Base-by-base conservation (phyloP, 2,888 invertebrate genomes). In the Parochlus steinenii region DNA sequence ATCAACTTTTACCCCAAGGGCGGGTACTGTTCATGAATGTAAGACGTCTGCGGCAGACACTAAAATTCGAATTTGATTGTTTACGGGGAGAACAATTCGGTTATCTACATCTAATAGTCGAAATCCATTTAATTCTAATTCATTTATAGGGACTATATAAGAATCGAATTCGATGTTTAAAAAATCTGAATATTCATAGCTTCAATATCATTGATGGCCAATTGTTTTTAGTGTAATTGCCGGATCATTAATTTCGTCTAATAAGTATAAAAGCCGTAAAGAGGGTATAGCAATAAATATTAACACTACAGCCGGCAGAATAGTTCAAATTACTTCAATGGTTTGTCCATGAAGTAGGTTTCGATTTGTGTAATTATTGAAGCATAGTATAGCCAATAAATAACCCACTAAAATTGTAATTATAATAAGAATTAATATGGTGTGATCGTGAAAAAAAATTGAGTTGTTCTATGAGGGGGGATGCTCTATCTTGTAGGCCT, bases 201-300 rank as follows among this genome's bases (percentile, higher is more conserved):
- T 64, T 69, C 70, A 71, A 41, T 69, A 71, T 65, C 71, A 73
- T 65, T 71, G 71, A 50, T 71, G 70, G 0, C 71, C 71, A 55
- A 71, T 68, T 18, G 64, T 55, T 60, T 74, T 73, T 54, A 74
- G 47, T 0, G 70, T 65, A 48, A 71, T 55, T 43, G 61, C 47
- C 1, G 68, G 67, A 28, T 62, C 62, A 55, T 66, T 67, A 48
- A 67, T 50, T 68, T 74, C 71, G 54, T 72, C 71, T 47, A 68
- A 48, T 53, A 71, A 45, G 46, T 74, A 73, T 47, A 74, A 47
- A 48, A 73, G 46, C 19, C 65, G 68, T 46, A 72, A 44, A 0
- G 71, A 73, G 1, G 73, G 71, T 20, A 71, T 43, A 0, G 67
- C 69, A 62, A 72, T 68, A 60, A 69, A 66, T 58, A 71, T 58